Percentiles rank a stretch among this genome's conserved stretches.
Conservation (phyloP, 2,113 vertebrate genomes). For the Danionella cerebrum region DNA sequence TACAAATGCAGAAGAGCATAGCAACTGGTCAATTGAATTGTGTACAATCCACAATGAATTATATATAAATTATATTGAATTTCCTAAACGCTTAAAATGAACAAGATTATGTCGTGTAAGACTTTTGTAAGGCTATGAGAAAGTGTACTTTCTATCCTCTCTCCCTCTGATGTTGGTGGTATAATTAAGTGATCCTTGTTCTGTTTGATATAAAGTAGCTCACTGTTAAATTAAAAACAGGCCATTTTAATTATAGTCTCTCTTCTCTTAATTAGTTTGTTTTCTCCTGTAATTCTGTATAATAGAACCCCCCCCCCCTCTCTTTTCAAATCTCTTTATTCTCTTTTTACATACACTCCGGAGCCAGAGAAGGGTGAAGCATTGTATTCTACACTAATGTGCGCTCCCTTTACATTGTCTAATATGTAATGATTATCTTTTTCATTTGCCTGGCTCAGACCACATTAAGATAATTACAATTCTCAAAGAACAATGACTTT, state of each 20-base stretch:
- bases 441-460: not conserved
- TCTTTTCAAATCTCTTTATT: not conserved
- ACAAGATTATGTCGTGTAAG: no score
- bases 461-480: not conserved
- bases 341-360: not conserved
- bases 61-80: no score
- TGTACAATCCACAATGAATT: no score
- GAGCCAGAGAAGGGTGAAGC: not conserved
- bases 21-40: no score
- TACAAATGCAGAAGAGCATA: no score
- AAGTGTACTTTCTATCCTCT: not conserved
- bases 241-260: constrained; percentile 25
- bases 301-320: not conserved
- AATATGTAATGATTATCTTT: constrained; percentile 9
- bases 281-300: not conserved
- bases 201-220: constrained; percentile 22
- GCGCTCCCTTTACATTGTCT: not conserved
- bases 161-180: not conserved
- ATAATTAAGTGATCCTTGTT: constrained; percentile 13
- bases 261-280: constrained; percentile 21
- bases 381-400: not conserved
- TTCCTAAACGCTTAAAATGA: no score
- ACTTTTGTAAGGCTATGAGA: not conserved
- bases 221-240: constrained; percentile 19
- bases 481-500: not conserved